Percentiles rank a stretch among this genome's conserved stretches.
Conservation (phyloP, 1,140 invertebrate genomes). For the Aphelenchoides avenae region DNA sequence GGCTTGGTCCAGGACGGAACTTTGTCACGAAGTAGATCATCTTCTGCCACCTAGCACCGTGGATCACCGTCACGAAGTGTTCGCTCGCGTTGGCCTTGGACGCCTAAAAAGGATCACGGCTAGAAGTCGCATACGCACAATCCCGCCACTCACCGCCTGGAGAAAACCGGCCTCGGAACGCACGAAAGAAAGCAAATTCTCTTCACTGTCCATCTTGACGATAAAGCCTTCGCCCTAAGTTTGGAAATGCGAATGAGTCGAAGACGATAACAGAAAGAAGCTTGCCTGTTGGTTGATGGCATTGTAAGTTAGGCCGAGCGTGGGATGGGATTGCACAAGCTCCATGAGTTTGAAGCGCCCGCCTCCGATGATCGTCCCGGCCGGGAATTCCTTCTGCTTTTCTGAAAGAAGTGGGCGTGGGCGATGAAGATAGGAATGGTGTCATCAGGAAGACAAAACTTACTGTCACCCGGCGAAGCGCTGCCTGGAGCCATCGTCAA, state of each 20-base stretch:
- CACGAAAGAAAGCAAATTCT: constrained; percentile 30
- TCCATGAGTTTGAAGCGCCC: constrained; percentile 27
- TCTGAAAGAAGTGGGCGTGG: too few species aligned
- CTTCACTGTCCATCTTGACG: constrained; percentile 23
- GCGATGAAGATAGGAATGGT: too few species aligned
- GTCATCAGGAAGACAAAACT: too few species aligned
- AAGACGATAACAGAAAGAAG: too few species aligned
- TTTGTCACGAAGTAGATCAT: constrained; percentile 30
- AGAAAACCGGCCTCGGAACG: constrained; percentile 32
- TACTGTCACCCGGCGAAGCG: too few species aligned
- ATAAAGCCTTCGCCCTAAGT: constrained; percentile 33
- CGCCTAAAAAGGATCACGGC: background rate
- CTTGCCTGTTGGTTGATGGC: constrained; percentile 32
- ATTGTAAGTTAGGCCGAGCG: constrained; percentile 29
- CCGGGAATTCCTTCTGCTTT: constrained; percentile 24
- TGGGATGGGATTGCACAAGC: constrained; percentile 23
- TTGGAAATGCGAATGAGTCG: too few species aligned
- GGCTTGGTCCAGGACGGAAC: constrained; percentile 21
- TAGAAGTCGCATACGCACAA: background rate
- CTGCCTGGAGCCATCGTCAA: too few species aligned
- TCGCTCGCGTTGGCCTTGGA: constrained; percentile 30
- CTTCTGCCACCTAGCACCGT: constrained; percentile 27
- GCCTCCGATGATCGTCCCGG: constrained; percentile 24
- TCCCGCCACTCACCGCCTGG: constrained; percentile 18
- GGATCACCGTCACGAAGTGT: constrained; percentile 24